Percentiles rank a stretch among this genome's conserved stretches.
phyloP scores from a whole-genome alignment of 2,113 vertebrate species.

The Toxotes chatareus region DNA sequence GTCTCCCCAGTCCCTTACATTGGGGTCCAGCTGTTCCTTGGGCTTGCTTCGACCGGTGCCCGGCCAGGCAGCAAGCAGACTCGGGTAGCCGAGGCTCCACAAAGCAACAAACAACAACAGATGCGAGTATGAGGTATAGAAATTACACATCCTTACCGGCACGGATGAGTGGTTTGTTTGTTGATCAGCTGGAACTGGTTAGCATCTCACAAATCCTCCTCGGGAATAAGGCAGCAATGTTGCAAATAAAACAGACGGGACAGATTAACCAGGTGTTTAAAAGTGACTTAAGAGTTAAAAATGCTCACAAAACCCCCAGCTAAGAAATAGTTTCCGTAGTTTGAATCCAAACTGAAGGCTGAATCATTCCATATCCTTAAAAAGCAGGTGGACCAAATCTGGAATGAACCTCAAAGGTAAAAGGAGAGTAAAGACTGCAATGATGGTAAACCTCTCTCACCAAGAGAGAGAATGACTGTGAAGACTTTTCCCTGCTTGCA shows the following conservation, averaged over 20 bases:
- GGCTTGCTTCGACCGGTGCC: conserved; percentile 41
- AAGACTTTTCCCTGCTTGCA: conserved; percentile 17
- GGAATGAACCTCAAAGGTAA: conserved; percentile 12
- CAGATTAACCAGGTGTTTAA: conserved; percentile 8
- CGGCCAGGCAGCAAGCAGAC: conserved; percentile 48
- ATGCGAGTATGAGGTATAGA: conserved; percentile 25
- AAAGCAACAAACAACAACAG: conserved; percentile 68
- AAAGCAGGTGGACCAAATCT: conserved; percentile 20
- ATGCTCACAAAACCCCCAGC: conserved; percentile 10
- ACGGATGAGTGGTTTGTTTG: conserved; percentile 5
- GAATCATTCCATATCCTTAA: not conserved
- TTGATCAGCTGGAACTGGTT: conserved; percentile 37
- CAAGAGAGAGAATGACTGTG: conserved; percentile 51
- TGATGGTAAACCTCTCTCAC: conserved; percentile 37
- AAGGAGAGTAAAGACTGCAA: conserved; percentile 10
- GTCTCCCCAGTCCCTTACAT: conserved; percentile 80
- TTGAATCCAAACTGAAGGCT: conserved; percentile 24
- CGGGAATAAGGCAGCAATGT: not conserved
- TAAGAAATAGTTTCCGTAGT: conserved; percentile 10
- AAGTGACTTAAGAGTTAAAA: not conserved
- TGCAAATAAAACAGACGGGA: conserved; percentile 31
- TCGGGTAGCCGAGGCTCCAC: conserved; percentile 65
- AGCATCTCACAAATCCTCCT: conserved; percentile 29
- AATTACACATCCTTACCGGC: conserved; percentile 68
- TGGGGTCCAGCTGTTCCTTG: conserved; percentile 70